phyloP scores from a whole-genome alignment of 2,797 vertebrate species.

The Synaphobranchus kaupii region DNA sequence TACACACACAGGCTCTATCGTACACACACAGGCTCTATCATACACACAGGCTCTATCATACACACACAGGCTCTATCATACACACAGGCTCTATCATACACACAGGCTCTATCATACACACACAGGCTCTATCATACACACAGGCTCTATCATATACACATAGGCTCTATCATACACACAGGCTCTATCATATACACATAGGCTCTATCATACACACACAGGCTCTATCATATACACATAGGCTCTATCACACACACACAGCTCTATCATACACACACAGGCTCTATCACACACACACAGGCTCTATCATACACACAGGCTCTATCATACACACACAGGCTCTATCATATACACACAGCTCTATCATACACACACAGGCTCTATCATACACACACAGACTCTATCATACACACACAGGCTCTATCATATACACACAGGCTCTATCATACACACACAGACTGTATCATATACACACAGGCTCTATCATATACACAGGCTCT shows the following conservation, averaged over 20 bases:
- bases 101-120: background rate
- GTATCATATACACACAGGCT: background rate
- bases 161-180: background rate
- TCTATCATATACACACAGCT: background rate
- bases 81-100: too few relatives aligned
- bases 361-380: background rate
- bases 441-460: background rate
- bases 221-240: too few relatives aligned
- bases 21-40: too few relatives aligned
- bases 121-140: too few relatives aligned
- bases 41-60: too few relatives aligned
- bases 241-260: background rate
- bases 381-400: background rate
- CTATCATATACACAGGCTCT: background rate
- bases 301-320: background rate
- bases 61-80: too few relatives aligned
- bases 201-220: too few relatives aligned
- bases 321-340: background rate
- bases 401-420: background rate
- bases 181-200: too few relatives aligned
- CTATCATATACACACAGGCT: too few relatives aligned
- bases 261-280: background rate
- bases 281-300: too few relatives aligned
- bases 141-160: background rate
- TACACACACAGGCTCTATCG: background rate